Percentiles rank a stretch among this genome's conserved stretches.
These are phyloP conservation scores for Synchiropus splendidus DNA, from an alignment of 2,113 vertebrate species.

Conservation along the genomic window DNA sequence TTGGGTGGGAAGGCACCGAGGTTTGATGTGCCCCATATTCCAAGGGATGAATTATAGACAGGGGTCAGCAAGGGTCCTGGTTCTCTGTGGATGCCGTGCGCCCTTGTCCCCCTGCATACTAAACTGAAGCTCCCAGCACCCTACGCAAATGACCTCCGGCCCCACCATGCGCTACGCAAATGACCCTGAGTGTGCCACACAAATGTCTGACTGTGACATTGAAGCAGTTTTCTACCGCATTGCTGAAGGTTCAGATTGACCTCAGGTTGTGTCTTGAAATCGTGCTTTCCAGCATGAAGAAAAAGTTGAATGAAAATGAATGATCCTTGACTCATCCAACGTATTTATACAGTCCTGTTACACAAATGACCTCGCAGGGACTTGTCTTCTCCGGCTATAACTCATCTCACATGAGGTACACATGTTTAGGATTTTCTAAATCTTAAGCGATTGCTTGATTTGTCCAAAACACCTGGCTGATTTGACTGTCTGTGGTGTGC, in stretches of 20 bases:
- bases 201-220: slow-evolving; percentile 40
- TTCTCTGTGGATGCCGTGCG: slow-evolving; percentile 62
- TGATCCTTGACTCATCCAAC: no score
- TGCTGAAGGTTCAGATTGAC: slow-evolving; percentile 10
- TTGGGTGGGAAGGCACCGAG: slow-evolving; percentile 48
- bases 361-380: no score
- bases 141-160: slow-evolving; percentile 47
- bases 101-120: slow-evolving; percentile 58
- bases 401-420: no score
- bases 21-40: slow-evolving; percentile 55
- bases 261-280: slow-evolving; percentile 1
- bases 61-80: slow-evolving; percentile 67
- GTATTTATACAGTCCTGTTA: no score
- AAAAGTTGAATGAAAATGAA: no score
- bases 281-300: no score
- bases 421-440: no score
- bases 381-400: no score
- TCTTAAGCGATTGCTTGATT: no score
- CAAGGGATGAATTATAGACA: slow-evolving; percentile 72
- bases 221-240: slow-evolving; percentile 17
- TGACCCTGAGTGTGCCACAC: slow-evolving; percentile 57
- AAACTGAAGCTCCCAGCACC: slow-evolving; percentile 45
- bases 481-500: no score
- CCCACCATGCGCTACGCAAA: slow-evolving; percentile 39
- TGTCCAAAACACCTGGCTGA: no score